Conservation (phyloP, 2,888 invertebrate genomes). For the Phytoseiulus persimilis region DNA sequence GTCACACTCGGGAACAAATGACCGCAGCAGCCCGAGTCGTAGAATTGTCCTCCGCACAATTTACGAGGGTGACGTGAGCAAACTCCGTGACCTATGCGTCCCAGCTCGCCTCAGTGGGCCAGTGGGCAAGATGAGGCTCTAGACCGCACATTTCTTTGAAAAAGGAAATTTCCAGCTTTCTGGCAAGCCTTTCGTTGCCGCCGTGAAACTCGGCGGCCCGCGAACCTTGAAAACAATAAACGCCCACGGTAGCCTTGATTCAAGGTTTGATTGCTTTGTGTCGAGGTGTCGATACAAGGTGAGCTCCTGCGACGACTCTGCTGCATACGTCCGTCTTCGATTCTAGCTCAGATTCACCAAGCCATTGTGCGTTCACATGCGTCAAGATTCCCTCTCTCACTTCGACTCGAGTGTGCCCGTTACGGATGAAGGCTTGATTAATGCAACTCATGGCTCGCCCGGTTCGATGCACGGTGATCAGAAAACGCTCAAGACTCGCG, state of each 20-base stretch:
- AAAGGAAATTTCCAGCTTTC: neutral
- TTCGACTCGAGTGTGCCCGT: neutral
- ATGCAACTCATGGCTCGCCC: neutral
- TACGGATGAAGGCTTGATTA: neutral
- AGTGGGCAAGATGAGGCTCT: neutral
- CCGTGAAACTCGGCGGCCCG: neutral
- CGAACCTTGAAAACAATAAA: neutral
- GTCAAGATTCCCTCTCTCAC: neutral
- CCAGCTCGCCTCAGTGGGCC: neutral
- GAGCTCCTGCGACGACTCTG: neutral
- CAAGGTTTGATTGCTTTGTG: slow-evolving; percentile 5
- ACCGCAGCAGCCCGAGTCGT: neutral
- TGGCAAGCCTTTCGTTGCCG: neutral
- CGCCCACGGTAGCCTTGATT: neutral
- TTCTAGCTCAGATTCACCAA: no score
- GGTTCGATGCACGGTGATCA: neutral
- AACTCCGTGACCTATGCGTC: neutral
- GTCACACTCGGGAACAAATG: neutral
- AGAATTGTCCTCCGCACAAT: neutral
- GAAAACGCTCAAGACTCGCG: neutral
- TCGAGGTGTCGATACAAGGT: slow-evolving; percentile 5
- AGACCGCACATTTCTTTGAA: neutral
- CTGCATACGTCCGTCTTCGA: neutral
- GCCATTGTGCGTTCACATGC: neutral
- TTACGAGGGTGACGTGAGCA: neutral